Conservation (phyloP, 2,113 vertebrate genomes). For the Neogobius melanostomus region DNA sequence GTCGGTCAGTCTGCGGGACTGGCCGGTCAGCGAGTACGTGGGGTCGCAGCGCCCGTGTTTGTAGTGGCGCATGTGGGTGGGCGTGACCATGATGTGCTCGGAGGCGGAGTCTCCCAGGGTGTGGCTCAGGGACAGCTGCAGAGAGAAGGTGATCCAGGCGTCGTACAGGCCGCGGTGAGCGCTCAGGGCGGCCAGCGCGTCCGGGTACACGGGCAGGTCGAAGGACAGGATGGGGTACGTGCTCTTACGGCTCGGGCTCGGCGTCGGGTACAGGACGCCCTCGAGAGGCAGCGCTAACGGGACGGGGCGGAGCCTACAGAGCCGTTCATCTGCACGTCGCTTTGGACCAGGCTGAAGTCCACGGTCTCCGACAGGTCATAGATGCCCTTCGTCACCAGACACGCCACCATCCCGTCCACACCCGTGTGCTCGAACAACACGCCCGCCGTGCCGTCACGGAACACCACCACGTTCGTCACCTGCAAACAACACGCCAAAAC, state of each 20-base stretch:
- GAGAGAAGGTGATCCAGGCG: slow-evolving; percentile 79
- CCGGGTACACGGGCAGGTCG: slow-evolving; percentile 76
- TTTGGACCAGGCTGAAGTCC: slow-evolving; percentile 38
- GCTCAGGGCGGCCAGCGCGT: slow-evolving; percentile 74
- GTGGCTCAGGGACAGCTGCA: slow-evolving; percentile 77
- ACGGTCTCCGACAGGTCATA: slow-evolving; percentile 74
- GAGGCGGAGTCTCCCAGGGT: slow-evolving; percentile 68
- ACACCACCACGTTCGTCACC: slow-evolving; percentile 80
- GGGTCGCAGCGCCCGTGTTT: slow-evolving; percentile 82
- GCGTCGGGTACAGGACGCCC: slow-evolving; percentile 22
- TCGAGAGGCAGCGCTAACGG: slow-evolving; percentile 60
- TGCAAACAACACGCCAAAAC: slow-evolving; percentile 38
- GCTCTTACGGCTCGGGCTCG: slow-evolving; percentile 30
- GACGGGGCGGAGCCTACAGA: slow-evolving; percentile 25
- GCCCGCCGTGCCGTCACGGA: slow-evolving; percentile 73
- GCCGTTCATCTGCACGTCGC: slow-evolving; percentile 29
- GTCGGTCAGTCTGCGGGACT: slow-evolving; percentile 64
- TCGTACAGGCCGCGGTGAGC: slow-evolving; percentile 76
- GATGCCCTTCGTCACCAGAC: slow-evolving; percentile 67
- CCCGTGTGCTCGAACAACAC: slow-evolving; percentile 80
- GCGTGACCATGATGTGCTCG: slow-evolving; percentile 75
- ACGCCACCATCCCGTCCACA: slow-evolving; percentile 80
- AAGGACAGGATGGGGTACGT: slow-evolving; percentile 70
- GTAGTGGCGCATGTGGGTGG: slow-evolving; percentile 81
- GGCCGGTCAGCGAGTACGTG: slow-evolving; percentile 72